Evolutionary conservation across 2,113 vertebrate species (phyloP).

Genomic region (Brachirus orientalis): DNA sequence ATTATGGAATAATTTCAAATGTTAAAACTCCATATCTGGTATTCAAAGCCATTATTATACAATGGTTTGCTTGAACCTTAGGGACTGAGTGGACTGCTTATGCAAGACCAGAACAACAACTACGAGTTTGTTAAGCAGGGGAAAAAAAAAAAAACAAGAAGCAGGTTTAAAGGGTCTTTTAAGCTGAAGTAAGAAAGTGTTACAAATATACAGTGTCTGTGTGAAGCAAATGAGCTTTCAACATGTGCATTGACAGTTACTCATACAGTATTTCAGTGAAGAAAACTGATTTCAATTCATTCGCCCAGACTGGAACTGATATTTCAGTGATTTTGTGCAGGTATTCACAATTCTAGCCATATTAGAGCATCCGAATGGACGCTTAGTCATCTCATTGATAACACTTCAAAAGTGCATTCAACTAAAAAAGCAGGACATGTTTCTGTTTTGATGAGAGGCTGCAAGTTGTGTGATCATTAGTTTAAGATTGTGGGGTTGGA

Average conservation of each 20-base stretch:
- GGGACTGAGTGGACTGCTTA: conserved; percentile 50
- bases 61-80: conserved; percentile 62
- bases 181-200: conserved; percentile 7
- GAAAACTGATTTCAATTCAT: not conserved
- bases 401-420: conserved; percentile 44
- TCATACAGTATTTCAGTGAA: conserved; percentile 9
- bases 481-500: conserved; percentile 32
- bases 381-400: conserved; percentile 4
- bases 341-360: not conserved
- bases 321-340: not conserved
- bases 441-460: conserved; percentile 49
- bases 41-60: conserved; percentile 67
- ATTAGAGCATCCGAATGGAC: conserved; percentile 13
- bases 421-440: conserved; percentile 35
- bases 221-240: conserved; percentile 11
- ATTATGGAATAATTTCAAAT: conserved; percentile 80
- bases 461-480: conserved; percentile 38
- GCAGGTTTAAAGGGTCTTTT: conserved; percentile 10
- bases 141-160: not conserved
- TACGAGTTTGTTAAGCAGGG: conserved; percentile 13
- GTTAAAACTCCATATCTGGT: conserved; percentile 76
- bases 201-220: not conserved
- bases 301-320: not conserved
- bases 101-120: conserved; percentile 30
- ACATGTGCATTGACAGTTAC: not conserved